phyloP scores from a whole-genome alignment of 37 sponge, comb jelly and placozoan species.

The Chondrilla cf. caribensis region DNA sequence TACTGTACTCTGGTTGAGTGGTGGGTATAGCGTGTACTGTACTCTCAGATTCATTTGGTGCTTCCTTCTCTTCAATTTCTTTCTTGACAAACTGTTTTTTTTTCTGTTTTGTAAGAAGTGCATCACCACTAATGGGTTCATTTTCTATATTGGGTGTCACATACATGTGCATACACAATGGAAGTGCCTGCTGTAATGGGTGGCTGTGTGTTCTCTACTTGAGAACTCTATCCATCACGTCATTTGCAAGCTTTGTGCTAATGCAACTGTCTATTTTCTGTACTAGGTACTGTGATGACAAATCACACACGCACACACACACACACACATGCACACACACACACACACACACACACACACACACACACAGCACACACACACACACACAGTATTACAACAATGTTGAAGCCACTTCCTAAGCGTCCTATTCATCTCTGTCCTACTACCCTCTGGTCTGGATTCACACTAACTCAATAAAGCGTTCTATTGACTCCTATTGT shows the following conservation, averaged over 20 bases:
- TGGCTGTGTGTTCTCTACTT: neutral
- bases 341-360: slow-evolving; percentile 8
- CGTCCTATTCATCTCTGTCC: too few species aligned
- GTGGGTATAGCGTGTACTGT: neutral
- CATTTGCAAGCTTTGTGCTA: too few species aligned
- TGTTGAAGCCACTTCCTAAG: too few species aligned
- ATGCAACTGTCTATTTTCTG: too few species aligned
- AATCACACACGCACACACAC: neutral
- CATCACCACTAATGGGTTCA: neutral
- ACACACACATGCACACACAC: slow-evolving; percentile 10
- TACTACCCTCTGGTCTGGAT: too few species aligned
- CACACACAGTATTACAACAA: neutral
- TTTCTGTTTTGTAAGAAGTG: neutral
- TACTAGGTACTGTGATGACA: too few species aligned
- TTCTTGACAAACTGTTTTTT: neutral
- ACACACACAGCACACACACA: neutral
- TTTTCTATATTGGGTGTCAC: neutral
- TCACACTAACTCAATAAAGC: too few species aligned
- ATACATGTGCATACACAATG: slow-evolving; percentile 17
- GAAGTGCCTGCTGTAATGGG: neutral
- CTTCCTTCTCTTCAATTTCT: too few species aligned
- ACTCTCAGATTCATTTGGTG: too few species aligned
- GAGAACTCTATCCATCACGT: neutral
- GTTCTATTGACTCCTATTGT: too few species aligned
- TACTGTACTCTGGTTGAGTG: neutral